A percentile compares a stretch with the other conserved stretches of the same genome.
These are phyloP conservation scores for Anguilla anguilla DNA, from an alignment of 2,797 vertebrate species.

Conservation along the genomic window DNA sequence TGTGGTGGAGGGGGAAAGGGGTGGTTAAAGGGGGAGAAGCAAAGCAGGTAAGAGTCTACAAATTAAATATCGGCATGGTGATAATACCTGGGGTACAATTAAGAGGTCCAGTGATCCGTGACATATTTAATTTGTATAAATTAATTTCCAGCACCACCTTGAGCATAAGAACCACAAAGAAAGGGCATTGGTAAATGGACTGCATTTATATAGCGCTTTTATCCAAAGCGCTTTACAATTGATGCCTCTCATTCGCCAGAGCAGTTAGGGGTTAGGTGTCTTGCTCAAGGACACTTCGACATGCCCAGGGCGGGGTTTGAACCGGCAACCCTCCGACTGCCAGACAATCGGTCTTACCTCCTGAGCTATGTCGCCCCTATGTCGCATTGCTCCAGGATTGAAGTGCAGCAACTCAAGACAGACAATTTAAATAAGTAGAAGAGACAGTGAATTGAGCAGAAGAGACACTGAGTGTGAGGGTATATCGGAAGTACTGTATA, in stretches of 20 bases:
- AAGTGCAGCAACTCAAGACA: background rate
- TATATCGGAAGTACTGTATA: background rate
- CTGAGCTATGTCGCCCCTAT: too few species aligned
- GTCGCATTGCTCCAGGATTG: too few species aligned
- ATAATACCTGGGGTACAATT: background rate
- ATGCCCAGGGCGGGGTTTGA: too few species aligned
- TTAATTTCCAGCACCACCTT: background rate
- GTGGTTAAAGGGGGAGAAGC: background rate
- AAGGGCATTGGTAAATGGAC: too few species aligned
- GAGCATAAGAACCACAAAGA: background rate
- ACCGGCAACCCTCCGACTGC: too few species aligned
- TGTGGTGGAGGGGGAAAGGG: background rate
- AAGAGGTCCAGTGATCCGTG: background rate
- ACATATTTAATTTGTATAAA: background rate
- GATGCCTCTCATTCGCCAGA: too few species aligned
- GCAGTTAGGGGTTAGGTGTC: too few species aligned
- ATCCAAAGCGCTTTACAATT: too few species aligned
- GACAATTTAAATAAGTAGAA: background rate
- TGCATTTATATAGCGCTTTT: too few species aligned
- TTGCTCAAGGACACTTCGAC: too few species aligned
- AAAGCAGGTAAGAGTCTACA: background rate
- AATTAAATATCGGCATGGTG: background rate
- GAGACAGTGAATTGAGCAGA: background rate
- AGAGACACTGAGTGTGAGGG: too few species aligned
- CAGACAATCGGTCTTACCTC: too few species aligned